These are phyloP conservation scores for Hoplodrina blanda DNA, from an alignment of 2,888 invertebrate species.

Conservation along the genomic window DNA sequence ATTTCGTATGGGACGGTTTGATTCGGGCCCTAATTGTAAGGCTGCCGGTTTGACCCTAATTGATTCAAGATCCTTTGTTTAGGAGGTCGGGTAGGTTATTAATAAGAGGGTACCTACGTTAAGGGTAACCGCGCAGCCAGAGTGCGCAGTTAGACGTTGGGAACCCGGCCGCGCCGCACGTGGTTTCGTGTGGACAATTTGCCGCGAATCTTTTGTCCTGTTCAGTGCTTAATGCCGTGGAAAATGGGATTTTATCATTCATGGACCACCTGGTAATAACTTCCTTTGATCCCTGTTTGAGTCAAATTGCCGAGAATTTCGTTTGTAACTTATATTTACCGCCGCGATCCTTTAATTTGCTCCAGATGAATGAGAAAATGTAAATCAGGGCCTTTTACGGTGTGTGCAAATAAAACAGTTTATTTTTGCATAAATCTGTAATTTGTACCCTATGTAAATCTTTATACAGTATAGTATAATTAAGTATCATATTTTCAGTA, in stretches of 20 bases:
- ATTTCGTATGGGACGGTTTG: slow-evolving; percentile 68
- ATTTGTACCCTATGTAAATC: slow-evolving; percentile 50
- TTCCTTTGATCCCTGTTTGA: slow-evolving; percentile 45
- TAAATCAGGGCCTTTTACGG: slow-evolving; percentile 31
- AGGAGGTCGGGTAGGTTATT: slow-evolving; percentile 83
- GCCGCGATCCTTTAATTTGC: slow-evolving; percentile 38
- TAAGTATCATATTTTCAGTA: slow-evolving; percentile 54
- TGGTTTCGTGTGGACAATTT: slow-evolving; percentile 76
- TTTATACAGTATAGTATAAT: slow-evolving; percentile 45
- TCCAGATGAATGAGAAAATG: slow-evolving; percentile 35
- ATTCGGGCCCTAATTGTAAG: slow-evolving; percentile 65
- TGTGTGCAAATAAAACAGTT: slow-evolving; percentile 28
- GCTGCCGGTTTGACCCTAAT: slow-evolving; percentile 78
- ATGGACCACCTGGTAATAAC: slow-evolving; percentile 66
- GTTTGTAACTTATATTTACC: slow-evolving; percentile 31
- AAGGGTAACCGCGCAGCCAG: slow-evolving; percentile 84
- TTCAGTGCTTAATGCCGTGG: slow-evolving; percentile 75
- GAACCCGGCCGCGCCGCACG: slow-evolving; percentile 82
- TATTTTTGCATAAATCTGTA: slow-evolving; percentile 46
- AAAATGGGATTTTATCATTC: slow-evolving; percentile 75
- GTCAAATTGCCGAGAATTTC: slow-evolving; percentile 36
- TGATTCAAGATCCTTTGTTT: slow-evolving; percentile 87
- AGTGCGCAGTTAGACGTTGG: slow-evolving; percentile 84
- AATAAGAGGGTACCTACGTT: slow-evolving; percentile 81
- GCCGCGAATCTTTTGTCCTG: slow-evolving; percentile 81